A percentile compares a stretch with the other conserved stretches of the same genome.
phyloP scores from a whole-genome alignment of 2,113 vertebrate genomes.

The Mirounga angustirostris region DNA sequence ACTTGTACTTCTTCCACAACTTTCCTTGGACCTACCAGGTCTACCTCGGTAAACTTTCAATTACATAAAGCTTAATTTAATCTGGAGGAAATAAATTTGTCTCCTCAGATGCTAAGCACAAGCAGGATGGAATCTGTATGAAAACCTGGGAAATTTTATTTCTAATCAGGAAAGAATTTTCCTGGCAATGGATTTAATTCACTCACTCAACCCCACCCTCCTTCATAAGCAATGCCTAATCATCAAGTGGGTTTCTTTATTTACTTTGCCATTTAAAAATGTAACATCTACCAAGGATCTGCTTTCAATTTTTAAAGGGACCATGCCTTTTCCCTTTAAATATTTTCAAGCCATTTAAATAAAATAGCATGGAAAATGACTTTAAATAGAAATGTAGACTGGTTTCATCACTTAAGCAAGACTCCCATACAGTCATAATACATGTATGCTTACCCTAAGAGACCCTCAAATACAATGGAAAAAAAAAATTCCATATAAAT shows the following conservation, averaged over 20 bases:
- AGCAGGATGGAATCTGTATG: conserved; percentile 4
- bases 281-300: conserved; percentile 59
- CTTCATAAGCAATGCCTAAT: conserved; percentile 56
- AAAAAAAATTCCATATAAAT: neutral
- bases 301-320: conserved; percentile 67
- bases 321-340: conserved; percentile 43
- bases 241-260: conserved; percentile 42
- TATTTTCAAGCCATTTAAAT: conserved; percentile 57
- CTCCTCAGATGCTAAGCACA: neutral
- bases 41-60: neutral
- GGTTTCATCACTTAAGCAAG: conserved; percentile 42
- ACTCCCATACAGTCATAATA: neutral
- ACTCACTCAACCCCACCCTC: conserved; percentile 29
- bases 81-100: conserved; percentile 43
- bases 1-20: neutral
- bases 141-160: conserved; percentile 48
- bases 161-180: conserved; percentile 71
- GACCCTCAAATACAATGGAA: conserved; percentile 24
- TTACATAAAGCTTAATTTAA: neutral
- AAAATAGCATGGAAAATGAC: neutral
- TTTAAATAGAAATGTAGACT: conserved; percentile 62
- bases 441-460: neutral
- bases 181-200: conserved; percentile 26
- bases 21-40: neutral
- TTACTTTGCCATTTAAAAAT: conserved; percentile 65